phyloP scores from a whole-genome alignment of 2,797 vertebrate species.

The Rhincodon typus region DNA sequence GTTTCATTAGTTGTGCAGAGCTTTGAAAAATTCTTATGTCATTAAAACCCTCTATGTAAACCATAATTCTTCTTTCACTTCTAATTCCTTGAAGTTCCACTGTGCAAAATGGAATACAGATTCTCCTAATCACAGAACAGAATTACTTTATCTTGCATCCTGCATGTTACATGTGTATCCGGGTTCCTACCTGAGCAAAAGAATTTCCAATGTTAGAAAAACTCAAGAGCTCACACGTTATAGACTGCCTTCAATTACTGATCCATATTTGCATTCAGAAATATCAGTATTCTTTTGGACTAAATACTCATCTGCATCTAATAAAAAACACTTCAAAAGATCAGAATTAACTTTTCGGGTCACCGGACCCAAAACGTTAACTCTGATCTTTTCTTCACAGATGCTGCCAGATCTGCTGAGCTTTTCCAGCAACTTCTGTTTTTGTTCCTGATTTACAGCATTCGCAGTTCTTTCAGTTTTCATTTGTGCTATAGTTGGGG shows the following conservation, averaged over 20 bases:
- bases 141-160: background rate
- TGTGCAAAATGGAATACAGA: background rate
- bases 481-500: background rate
- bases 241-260: background rate
- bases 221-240: background rate
- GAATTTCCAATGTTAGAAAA: background rate
- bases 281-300: background rate
- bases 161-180: background rate
- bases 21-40: background rate
- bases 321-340: background rate
- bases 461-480: too few relatives aligned
- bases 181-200: background rate
- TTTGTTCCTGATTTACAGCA: too few relatives aligned
- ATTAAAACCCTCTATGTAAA: background rate
- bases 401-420: too few relatives aligned
- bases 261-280: background rate
- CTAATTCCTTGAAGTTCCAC: background rate
- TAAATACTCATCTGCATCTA: background rate
- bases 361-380: too few relatives aligned
- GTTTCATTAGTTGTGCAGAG: background rate
- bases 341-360: too few relatives aligned
- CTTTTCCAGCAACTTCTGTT: too few relatives aligned
- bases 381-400: too few relatives aligned
- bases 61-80: background rate
- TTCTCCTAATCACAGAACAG: background rate